Conservation (phyloP, 1,140 invertebrate species). For the Trissolcus basalis region DNA sequence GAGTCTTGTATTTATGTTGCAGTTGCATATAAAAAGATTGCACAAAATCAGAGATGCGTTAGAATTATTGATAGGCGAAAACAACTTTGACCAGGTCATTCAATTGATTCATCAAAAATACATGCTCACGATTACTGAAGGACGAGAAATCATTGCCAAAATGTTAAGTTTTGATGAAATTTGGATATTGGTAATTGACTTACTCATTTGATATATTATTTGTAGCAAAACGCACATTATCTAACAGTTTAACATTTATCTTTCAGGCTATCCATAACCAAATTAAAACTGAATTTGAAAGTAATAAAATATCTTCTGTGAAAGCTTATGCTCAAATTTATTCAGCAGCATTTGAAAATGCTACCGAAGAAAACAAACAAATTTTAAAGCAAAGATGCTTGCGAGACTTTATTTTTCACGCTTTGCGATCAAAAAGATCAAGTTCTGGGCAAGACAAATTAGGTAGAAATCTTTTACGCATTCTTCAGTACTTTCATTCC, state of each 20-base stretch:
- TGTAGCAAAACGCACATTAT: conserved; percentile 11
- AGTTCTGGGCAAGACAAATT: conserved; percentile 31
- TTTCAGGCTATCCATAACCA: conserved; percentile 51
- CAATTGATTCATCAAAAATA: conserved; percentile 41
- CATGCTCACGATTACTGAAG: conserved; percentile 48
- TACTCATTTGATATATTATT: conserved; percentile 2
- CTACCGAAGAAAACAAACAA: conserved; percentile 28
- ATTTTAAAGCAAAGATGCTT: conserved; percentile 54
- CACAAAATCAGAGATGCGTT: conserved; percentile 46
- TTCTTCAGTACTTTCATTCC: conserved; percentile 48
- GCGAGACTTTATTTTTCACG: conserved; percentile 50
- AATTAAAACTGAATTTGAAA: conserved; percentile 41
- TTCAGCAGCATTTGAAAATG: conserved; percentile 26
- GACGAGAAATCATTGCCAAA: conserved; percentile 44
- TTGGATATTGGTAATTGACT: conserved; percentile 52
- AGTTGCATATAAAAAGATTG: conserved; percentile 57
- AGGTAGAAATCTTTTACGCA: conserved; percentile 51
- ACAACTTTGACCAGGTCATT: conserved; percentile 47
- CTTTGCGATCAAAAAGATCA: conserved; percentile 52
- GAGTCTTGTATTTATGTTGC: conserved; percentile 2
- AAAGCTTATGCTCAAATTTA: conserved; percentile 54
- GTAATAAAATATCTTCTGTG: no score
- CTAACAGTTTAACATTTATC: conserved; percentile 12
- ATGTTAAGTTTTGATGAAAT: conserved; percentile 48
- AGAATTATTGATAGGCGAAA: conserved; percentile 27